Base-by-base conservation (phyloP, 2,888 invertebrate genomes). In the Blera fallax region DNA sequence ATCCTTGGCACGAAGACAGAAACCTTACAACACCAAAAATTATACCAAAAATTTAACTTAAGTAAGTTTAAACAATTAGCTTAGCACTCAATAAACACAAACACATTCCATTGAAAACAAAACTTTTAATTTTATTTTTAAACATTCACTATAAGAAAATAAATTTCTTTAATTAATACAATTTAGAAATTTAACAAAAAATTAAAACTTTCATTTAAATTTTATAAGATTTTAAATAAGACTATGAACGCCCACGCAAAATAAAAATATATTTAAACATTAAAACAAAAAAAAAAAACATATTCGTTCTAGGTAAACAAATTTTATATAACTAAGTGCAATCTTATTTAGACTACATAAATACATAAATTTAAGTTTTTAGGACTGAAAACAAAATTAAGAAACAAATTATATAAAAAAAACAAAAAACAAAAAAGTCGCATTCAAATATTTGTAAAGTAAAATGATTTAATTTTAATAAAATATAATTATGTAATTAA, bases 301-400 rank as follows among this genome's bases (percentile, higher is more conserved):
- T 18, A 78, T 73, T 70, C 56, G 34, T 84, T 76, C 45, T 84
- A 84, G 84, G 62, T 84, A 84, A 84, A 84, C 27, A 80, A 84
- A 84, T 76, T 84, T 79, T 84, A 73, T 50, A 65, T 37, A 65
- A 84, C 80, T 84, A 84, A 84, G 84, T 84, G 84, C 84, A 84
- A 84, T 84, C 84, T 84, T 84, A 84, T 84, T 80, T 76, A 79
- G 70, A 69, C 64, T 74, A 69, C 64, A 67, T 64, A 58, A n/a
- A n/a, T n/a, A n/a, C n/a, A n/a, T n/a, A n/a, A n/a, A 52, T 62
- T 80, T 72, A 65, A 62, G 78, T 67, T 79, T 74, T 73, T 79
- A 79, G 83, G 79, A 84, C 79, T 79, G 69, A 79, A 5, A 77
- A 78, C 50, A 62, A 62, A 60, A 77, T 77, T 58, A 67, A 58